phyloP scores from a whole-genome alignment of 1,140 invertebrate species.

The Nasonia vitripennis region DNA sequence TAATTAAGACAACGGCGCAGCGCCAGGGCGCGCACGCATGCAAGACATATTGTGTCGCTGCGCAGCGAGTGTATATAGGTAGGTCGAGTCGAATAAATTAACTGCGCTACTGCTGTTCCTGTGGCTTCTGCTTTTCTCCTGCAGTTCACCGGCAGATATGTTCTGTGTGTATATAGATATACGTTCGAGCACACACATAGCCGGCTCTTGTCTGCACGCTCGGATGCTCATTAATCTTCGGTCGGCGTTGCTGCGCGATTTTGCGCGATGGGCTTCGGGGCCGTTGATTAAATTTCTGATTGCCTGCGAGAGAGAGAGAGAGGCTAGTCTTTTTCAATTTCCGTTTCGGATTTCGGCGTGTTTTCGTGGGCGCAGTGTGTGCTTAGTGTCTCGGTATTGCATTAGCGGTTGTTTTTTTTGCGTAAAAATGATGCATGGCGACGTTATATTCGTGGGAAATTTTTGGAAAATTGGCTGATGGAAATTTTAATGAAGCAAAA shows the following conservation, averaged over 20 bases:
- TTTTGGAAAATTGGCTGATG: too few species aligned
- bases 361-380: not conserved
- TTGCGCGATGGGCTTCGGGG: constrained; percentile 3
- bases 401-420: too few species aligned
- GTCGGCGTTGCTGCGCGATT: not conserved
- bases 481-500: too few species aligned
- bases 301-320: not conserved
- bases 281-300: constrained; percentile 51
- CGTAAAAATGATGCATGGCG: too few species aligned
- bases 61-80: not conserved
- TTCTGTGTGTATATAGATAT: not conserved
- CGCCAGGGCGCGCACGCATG: not conserved
- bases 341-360: not conserved
- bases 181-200: not conserved
- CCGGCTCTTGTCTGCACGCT: not conserved
- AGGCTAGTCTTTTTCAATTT: constrained; percentile 17
- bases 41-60: constrained; percentile 8
- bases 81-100: constrained; percentile 38
- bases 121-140: too few species aligned
- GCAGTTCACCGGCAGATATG: too few species aligned
- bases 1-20: not conserved
- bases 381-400: too few species aligned
- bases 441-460: too few species aligned
- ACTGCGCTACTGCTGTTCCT: not conserved
- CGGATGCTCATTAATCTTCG: constrained; percentile 45